Base-by-base conservation (phyloP, 2,797 vertebrate species). In the Champsocephalus esox region DNA sequence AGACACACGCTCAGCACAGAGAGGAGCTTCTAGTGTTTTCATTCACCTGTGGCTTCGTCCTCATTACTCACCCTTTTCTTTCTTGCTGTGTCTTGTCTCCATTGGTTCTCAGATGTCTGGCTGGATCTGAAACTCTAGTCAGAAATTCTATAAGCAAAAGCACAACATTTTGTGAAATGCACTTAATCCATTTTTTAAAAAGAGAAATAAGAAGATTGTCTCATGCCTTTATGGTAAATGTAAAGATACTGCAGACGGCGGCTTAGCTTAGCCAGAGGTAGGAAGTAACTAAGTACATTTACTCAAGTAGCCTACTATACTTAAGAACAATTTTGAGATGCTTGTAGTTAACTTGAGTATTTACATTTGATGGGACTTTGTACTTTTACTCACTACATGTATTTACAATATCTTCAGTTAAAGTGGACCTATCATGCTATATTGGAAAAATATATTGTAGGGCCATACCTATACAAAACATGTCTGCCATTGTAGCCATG, bases 1-100 rank as follows among this genome's bases (percentile, higher is more conserved):
- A 82, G 93, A 95, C 95, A 97, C 92, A 81, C 89, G 84, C 93
- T 83, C 1, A 49, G n/a, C 32, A 57, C 24, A 52, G 44, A 73
- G 19, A 9, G 5, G 3, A 11, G 24, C 62, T 14, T 51, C 43
- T 71, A 24, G 44, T 58, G 8, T 19, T 57, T 62, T 63, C 43
- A 44, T 6, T 90, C 84, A 89, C 89, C 83, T 92, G 90, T 89
- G 69, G 86, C 79, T 85, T 75, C 8, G 50, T 54, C 5, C 51
- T 64, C 62, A 9, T 71, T 66, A 13, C 3, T 43, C 65, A 58
- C 9, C 5, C 50, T 19, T 48, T 49, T 66, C 54, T 62, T 38
- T 66, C 43, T 64, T 12, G 38, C 50, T n/a, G 55, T 34, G 8
- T 62, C 52, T 19, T 11, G 10, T 50, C 28, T 72, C 65, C 17